Evolutionary conservation across 2,113 vertebrate genomes (phyloP).

Genomic region (Struthio camelus): DNA sequence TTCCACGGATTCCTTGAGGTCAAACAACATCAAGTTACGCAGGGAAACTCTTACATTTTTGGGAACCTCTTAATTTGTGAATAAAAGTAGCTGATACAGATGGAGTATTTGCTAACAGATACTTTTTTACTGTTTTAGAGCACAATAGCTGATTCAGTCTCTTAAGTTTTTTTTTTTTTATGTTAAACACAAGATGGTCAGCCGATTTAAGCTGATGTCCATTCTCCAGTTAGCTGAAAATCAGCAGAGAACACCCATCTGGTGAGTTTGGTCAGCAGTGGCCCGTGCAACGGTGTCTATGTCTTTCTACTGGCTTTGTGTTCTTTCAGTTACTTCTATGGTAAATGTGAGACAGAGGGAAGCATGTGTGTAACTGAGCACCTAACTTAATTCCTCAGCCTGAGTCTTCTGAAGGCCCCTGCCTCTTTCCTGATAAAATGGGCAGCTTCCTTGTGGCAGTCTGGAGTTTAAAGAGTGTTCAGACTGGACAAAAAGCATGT

Average conservation of each 20-base stretch:
- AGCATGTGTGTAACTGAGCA: too few relatives aligned
- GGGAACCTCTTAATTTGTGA: background rate
- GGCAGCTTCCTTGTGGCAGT: background rate
- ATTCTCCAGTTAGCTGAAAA: too few relatives aligned
- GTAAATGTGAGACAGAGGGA: background rate
- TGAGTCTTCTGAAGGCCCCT: fast-evolving
- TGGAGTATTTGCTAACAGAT: background rate
- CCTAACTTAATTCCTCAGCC: background rate
- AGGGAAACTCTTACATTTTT: background rate
- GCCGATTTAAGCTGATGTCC: too few relatives aligned
- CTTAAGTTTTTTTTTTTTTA: background rate
- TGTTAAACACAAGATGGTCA: background rate
- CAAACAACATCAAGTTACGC: background rate
- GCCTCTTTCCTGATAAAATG: background rate
- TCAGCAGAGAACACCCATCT: too few relatives aligned
- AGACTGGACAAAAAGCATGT: background rate
- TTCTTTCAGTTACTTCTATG: background rate
- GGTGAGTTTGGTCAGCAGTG: too few relatives aligned
- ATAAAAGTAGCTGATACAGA: background rate
- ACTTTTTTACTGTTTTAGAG: background rate
- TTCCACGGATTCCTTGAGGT: background rate
- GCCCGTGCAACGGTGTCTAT: background rate
- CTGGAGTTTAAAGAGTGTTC: background rate
- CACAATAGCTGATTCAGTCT: fast-evolving
- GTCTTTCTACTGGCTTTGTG: background rate